A percentile compares a stretch with the other conserved stretches of the same genome.
Evolutionary conservation across 2,113 vertebrate genomes (phyloP).

Genomic region (Madoqua kirkii): DNA sequence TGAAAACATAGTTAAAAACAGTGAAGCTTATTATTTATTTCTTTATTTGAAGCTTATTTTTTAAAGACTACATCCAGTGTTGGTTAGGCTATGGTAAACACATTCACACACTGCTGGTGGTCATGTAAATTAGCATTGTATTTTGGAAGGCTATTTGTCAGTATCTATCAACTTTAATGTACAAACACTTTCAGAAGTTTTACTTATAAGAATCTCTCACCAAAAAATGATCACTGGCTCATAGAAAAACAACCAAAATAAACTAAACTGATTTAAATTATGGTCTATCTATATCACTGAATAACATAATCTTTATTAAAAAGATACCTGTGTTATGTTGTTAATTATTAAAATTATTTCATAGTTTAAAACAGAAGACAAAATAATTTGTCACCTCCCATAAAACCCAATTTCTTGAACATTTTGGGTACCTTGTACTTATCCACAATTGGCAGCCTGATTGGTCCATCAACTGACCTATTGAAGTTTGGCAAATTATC

Average conservation of each 20-base stretch:
- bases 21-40: not conserved
- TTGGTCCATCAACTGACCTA: slow-evolving; percentile 93
- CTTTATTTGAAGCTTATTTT: not conserved
- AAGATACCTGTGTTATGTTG: not conserved
- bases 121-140: not conserved
- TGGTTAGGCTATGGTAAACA: not conserved
- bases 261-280: not conserved
- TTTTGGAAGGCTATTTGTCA: not conserved
- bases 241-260: not conserved
- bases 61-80: not conserved
- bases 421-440: slow-evolving; percentile 93
- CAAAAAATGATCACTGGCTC: not conserved
- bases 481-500: slow-evolving; percentile 98
- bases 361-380: slow-evolving; percentile 20
- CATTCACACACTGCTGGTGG: not conserved
- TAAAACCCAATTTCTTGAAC: slow-evolving; percentile 18
- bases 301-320: not conserved
- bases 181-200: not conserved
- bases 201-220: not conserved
- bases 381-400: not conserved
- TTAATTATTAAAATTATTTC: not conserved
- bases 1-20: slow-evolving; percentile 19
- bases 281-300: not conserved
- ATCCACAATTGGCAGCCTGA: slow-evolving; percentile 98
- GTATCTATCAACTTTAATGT: not conserved